phyloP scores from a whole-genome alignment of 2,797 vertebrate species.

The Gallinago solitaria region DNA sequence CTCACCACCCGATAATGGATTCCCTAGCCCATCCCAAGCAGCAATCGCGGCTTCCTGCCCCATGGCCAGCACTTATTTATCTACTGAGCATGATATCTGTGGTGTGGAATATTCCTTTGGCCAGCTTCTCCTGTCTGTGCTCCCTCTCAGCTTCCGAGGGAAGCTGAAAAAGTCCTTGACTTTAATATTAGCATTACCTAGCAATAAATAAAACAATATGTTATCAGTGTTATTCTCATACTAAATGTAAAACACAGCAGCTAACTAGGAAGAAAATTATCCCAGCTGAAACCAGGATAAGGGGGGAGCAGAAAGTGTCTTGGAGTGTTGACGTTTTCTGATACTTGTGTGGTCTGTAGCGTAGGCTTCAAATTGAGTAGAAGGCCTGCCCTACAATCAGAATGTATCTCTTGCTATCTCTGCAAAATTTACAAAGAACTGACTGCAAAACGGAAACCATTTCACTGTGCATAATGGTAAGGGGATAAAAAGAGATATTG shows the following conservation, averaged over 20 bases:
- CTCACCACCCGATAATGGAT: background rate
- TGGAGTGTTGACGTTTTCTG: background rate
- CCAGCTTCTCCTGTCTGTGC: background rate
- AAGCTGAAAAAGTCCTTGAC: background rate
- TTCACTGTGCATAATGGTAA: background rate
- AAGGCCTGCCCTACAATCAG: background rate
- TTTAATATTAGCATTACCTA: background rate
- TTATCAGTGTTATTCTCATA: background rate
- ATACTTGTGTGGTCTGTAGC: background rate
- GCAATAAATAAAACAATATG: background rate
- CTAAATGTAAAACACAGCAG: background rate
- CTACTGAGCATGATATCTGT: background rate
- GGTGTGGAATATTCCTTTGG: background rate
- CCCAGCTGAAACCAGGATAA: background rate
- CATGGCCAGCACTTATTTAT: background rate
- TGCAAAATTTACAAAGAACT: background rate
- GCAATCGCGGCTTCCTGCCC: background rate
- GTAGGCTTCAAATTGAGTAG: background rate
- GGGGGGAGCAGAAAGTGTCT: background rate
- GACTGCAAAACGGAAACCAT: background rate
- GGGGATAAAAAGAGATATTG: background rate
- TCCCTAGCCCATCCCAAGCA: background rate
- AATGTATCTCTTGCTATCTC: background rate
- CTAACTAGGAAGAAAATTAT: background rate
- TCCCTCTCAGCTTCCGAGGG: background rate